Percentiles rank a stretch among this genome's conserved stretches.
These are phyloP conservation scores for Diachrysia chrysitis DNA, from an alignment of 2,888 invertebrate genomes.

Conservation along the genomic window DNA sequence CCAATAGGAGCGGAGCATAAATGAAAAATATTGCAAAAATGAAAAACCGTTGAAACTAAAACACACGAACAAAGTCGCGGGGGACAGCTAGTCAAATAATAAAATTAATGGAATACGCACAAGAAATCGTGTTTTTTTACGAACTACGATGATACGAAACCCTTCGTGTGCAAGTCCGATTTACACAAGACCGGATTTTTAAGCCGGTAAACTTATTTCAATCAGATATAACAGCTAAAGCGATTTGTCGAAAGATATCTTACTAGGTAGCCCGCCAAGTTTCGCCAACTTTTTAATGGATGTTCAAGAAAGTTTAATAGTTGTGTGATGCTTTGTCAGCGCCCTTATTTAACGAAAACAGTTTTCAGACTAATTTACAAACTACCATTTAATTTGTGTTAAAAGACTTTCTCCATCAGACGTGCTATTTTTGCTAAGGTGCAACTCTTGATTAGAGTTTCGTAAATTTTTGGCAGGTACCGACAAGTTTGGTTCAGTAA, in stretches of 20 bases:
- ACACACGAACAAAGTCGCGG: no score
- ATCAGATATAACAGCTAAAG: conserved; percentile 39
- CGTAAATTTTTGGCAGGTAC: conserved; percentile 13
- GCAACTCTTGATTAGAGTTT: conserved; percentile 11
- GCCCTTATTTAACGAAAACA: conserved; percentile 36
- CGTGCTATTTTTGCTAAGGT: conserved; percentile 16
- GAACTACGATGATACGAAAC: background rate
- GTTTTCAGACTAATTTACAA: conserved; percentile 38
- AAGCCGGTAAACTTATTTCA: conserved; percentile 13
- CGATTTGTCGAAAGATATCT: conserved; percentile 31
- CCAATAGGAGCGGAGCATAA: no score
- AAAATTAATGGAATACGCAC: background rate
- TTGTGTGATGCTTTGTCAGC: conserved; percentile 23
- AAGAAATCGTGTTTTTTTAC: background rate
- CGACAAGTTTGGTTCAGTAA: conserved; percentile 9
- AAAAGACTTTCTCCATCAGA: conserved; percentile 27
- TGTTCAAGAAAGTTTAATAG: conserved; percentile 40
- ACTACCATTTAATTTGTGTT: conserved; percentile 18
- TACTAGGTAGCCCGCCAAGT: conserved; percentile 22
- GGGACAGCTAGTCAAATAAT: no score
- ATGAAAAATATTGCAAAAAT: no score
- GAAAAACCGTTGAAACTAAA: no score
- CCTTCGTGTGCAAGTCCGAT: background rate
- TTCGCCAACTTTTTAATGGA: conserved; percentile 43
- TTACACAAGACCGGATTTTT: background rate